Base-by-base conservation (phyloP, 2,888 invertebrate species). In the Tyria jacobaeae region DNA sequence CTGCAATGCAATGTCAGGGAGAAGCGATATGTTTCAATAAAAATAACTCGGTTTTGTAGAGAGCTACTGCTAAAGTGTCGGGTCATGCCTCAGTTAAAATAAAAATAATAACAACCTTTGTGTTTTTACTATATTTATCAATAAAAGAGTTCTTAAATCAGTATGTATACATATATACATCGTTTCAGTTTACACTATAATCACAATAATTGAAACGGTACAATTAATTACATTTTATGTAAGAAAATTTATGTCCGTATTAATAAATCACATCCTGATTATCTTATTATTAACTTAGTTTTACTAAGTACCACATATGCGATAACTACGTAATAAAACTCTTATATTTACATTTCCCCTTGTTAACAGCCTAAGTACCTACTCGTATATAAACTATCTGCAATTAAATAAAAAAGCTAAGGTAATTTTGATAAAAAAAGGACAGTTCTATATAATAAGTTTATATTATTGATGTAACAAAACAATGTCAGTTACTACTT, bases 291-390 rank as follows among this genome's bases (percentile, higher is more conserved):
- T 70, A 79, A 61, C 81, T 84, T 85, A 82, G 76, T 82, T 82
- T 82, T 83, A 87, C 86, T 87, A 84, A 83, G 82, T 84, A 84
- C 76, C 79, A 79, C 73, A 75, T 64, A 65, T 68, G 14, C 34
- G 12, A 65, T 65, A 41, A 61, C 49, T 67, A 67, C 62, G 48
- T 50, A 70, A 62, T 54, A 66, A 66, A 66, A 65, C 61, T 58
- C 57, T 67, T 70, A 31, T 67, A 49, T 2, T 39, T 31, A 57
- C 6, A 21, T 31, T 24, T 41, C 10, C 15, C 12, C 21, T 21
- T 35, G 24, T 35, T 47, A 34, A 53, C 14, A 47, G 52, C 17
- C n/a, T 35, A 44, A 35, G 24, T 55, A 41, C 17, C 15, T 17
- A 41, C 41, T 9, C 2, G 41, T 17, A 21, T 21, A 44, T 44